Base-by-base conservation (phyloP, 2,888 invertebrate species). In the Priocnemis perturbator region DNA sequence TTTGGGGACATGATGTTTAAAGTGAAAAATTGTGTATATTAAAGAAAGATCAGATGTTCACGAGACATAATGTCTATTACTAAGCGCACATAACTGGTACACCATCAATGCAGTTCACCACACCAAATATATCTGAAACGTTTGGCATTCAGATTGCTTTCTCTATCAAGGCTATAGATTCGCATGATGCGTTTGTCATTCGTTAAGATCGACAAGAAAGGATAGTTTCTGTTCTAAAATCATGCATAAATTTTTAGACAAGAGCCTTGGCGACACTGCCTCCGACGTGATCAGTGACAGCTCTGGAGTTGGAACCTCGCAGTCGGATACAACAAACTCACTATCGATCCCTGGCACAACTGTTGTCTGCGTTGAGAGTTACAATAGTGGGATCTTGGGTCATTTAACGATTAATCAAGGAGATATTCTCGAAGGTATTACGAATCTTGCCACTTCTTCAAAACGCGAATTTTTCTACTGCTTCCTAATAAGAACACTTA, bases 271-370 rank as follows among this genome's bases (percentile, higher is more conserved):
- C 75, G 96, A 96, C 89, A 94, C 95, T 79, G 89, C 89, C 47
- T 96, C 96, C 90, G 96, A 97, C 91, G 95, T 96, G 88, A 95
- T 96, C 86, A 96, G 96, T 90, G 96, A 97, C 90, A 97, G 96
- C 85, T 96, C 96, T 78, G 97, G 97, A 69, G 96, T 97, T 68
- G 97, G 97, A 76, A 97, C 97, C 48, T 94, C 94, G 83, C 96
- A 95, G 89, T 96, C 96, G 60, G 96, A 97, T 88, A 96, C 95
- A 76, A 93, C 92, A 62, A 93, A 93, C 71, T 95, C 95, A 76
- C 93, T 95, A 81, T 93, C 94, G 77, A 92, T 94, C 85, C 94
- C 95, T 59, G 94, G 94, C 79, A 95, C 96, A 83, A 96, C 95
- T 61, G 97, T 95, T 76, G 95, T 97, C 79, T 96, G 97, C 89